These are phyloP conservation scores for Onychomys torridus DNA, from an alignment of 2,797 vertebrate species.

Conservation along the genomic window DNA sequence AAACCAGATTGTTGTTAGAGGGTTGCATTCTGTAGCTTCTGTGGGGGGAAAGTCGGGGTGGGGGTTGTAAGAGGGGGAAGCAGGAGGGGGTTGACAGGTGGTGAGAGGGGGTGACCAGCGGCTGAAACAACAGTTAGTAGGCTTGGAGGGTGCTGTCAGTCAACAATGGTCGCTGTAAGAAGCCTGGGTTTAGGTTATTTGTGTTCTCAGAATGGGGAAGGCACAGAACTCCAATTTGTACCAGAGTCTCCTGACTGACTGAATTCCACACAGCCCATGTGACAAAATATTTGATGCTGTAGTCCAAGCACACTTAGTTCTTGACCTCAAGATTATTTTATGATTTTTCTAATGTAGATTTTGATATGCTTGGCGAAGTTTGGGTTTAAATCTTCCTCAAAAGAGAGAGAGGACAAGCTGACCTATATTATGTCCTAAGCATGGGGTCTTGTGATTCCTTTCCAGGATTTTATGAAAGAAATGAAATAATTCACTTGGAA, in stretches of 20 bases:
- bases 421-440: not conserved
- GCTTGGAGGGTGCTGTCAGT: not conserved
- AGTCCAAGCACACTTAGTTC: not conserved
- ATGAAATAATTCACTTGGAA: conserved; percentile 20
- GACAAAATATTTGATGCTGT: not conserved
- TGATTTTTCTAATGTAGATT: not conserved
- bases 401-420: not conserved
- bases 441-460: not conserved
- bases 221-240: not conserved
- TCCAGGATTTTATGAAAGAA: conserved; percentile 47
- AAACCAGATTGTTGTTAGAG: not conserved
- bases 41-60: not conserved
- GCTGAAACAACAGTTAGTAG: not conserved
- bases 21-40: not conserved
- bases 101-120: not conserved
- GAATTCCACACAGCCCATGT: not conserved
- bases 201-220: not conserved
- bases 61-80: not conserved
- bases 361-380: conserved; percentile 37
- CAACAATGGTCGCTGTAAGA: not conserved
- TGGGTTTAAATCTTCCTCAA: not conserved
- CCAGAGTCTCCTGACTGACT: accelerated
- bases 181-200: not conserved
- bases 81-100: too few relatives aligned
- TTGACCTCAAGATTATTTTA: not conserved